Conservation (phyloP, 2,888 invertebrate genomes). For the Philhelius pedissequus region DNA sequence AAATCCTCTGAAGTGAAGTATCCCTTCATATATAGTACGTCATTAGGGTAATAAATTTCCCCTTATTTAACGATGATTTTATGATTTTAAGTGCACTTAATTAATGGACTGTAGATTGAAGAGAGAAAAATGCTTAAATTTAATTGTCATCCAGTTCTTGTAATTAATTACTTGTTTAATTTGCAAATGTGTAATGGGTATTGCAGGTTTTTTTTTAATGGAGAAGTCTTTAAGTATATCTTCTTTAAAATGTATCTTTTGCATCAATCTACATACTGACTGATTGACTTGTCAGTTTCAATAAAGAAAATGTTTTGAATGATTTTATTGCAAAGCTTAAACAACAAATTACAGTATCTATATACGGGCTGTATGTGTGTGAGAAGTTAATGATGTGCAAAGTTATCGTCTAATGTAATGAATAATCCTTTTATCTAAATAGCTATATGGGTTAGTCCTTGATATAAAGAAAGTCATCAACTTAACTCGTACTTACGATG, state of each 20-base stretch:
- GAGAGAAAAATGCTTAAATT: neutral
- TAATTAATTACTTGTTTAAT: constrained; percentile 6
- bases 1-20: neutral
- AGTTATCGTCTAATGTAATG: constrained; percentile 29
- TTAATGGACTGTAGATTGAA: neutral
- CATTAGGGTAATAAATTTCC: neutral
- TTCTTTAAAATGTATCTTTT: neutral
- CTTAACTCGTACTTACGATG: neutral
- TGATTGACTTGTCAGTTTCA: neutral
- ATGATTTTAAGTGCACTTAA: neutral
- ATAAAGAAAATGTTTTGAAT: neutral
- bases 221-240: neutral
- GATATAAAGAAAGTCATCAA: neutral
- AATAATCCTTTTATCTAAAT: neutral
- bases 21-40: neutral
- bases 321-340: neutral
- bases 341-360: neutral
- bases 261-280: neutral
- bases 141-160: neutral
- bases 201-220: neutral
- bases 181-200: neutral
- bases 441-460: neutral
- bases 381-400: constrained; percentile 33
- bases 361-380: neutral
- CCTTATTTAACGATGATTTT: neutral